Evolutionary conservation across 2,797 vertebrate genomes (phyloP).

Genomic region (Gallinago nigripennis): DNA sequence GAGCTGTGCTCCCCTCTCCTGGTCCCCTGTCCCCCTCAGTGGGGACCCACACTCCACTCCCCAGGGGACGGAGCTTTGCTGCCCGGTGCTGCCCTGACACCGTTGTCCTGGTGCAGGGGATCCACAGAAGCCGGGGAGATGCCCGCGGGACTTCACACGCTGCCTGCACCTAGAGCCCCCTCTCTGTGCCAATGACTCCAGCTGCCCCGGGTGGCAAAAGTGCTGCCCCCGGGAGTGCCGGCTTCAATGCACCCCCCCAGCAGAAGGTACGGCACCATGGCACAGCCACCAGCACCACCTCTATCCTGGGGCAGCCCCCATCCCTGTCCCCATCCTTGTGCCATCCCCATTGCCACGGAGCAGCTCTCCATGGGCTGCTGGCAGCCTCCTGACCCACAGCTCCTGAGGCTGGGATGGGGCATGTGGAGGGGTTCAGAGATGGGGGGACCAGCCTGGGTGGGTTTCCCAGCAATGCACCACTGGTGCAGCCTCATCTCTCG

Average conservation of each 20-base stretch:
- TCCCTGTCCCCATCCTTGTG: background rate
- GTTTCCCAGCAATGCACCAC: accelerated
- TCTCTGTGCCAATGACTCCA: background rate
- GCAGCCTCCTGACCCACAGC: background rate
- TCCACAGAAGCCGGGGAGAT: background rate
- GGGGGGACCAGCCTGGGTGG: background rate
- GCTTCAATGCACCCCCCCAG: background rate
- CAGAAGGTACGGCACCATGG: background rate
- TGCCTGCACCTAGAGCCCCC: constrained; percentile 4
- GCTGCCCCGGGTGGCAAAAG: background rate
- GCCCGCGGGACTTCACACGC: background rate
- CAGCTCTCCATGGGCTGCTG: background rate
- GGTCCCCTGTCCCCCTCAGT: background rate
- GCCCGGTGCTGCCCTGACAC: background rate
- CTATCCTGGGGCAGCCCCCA: background rate
- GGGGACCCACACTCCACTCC: background rate
- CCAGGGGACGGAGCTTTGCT: background rate
- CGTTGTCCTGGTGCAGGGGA: background rate
- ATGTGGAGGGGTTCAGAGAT: background rate
- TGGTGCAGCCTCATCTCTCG: background rate
- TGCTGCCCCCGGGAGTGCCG: constrained; percentile 19
- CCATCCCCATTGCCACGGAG: accelerated
- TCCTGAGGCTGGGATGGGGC: background rate
- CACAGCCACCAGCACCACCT: background rate
- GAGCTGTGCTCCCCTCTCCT: background rate